Base-by-base conservation (phyloP, 53 echinoderm and acorn worm species). In the Luidia sarsii region DNA sequence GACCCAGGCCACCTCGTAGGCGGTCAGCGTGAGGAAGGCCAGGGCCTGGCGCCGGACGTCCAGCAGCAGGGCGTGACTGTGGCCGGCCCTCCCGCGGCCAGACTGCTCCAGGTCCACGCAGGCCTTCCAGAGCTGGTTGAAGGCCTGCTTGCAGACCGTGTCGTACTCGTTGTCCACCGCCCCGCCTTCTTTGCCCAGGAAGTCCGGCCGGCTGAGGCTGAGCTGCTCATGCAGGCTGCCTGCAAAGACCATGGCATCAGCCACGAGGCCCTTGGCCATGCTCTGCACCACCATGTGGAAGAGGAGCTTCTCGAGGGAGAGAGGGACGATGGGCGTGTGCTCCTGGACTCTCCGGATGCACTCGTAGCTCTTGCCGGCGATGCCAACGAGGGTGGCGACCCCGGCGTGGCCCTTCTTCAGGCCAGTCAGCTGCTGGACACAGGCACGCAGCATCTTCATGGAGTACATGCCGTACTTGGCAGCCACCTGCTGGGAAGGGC, bases 271-370 rank as follows among this genome's bases (percentile, higher is more conserved):
- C 50, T 82, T 82, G 50, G 86, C 93, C 60, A 89, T 81, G 33
- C 88, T 80, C 68, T 93, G 90, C 0, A 83, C 63, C 79, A 91
- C 66, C 57, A 91, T 92, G 75, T 96, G 96, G 57, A 90, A 96
- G 32, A 96, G 83, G 0, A 96, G 85, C 64, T 96, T 96, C 55
- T 96, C 96, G 86, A 96, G 48, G 0, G 96, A 88, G 30, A 96
- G 79, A 0, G 88, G 86, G 3, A 75, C 75, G 10, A 81, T 87
- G 63, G 70, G 60, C 22, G 82, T 91, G 32, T 82, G 86, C 30
- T 73, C 62, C 85, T 62, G 75, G 23, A 87, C 85, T 62, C 60
- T 73, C 55, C 54, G 25, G 46, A 96, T 64, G 51, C 93, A 90
- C 32, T 89, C 52, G 39, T 88, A 96, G 65, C 89, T 81, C 35